Conservation (phyloP, 1,140 invertebrate species). For the Scaptomyza pallida region DNA sequence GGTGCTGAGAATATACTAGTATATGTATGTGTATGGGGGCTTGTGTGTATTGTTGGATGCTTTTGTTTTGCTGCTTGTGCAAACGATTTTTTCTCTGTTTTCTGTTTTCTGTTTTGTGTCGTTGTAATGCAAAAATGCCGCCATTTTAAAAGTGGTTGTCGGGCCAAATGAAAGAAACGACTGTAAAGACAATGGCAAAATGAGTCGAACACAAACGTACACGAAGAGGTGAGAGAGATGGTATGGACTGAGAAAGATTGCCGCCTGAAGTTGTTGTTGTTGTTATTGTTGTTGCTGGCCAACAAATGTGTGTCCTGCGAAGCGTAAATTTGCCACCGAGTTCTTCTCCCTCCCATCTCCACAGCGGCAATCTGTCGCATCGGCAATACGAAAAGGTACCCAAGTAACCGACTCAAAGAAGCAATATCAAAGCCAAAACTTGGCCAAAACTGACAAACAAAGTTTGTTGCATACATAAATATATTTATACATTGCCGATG, state of each 20-base stretch:
- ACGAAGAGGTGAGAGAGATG: background rate
- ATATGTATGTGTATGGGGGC: slow-evolving; percentile 3
- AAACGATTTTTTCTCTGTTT: slow-evolving; percentile 51
- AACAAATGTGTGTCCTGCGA: slow-evolving; percentile 3
- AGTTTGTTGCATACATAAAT: background rate
- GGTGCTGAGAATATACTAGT: slow-evolving; percentile 7
- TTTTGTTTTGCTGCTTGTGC: slow-evolving; percentile 71
- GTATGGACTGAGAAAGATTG: background rate
- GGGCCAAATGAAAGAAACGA: slow-evolving; percentile 19
- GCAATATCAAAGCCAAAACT: slow-evolving; percentile 9
- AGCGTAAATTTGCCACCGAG: slow-evolving; percentile 34
- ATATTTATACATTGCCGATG: background rate
- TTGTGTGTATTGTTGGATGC: slow-evolving; percentile 56
- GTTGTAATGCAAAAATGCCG: slow-evolving; percentile 69
- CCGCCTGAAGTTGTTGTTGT: background rate
- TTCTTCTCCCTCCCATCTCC: background rate
- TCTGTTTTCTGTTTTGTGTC: background rate
- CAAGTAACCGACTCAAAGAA: background rate
- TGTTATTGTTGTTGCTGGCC: background rate
- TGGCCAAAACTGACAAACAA: background rate
- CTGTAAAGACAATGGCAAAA: slow-evolving; percentile 46
- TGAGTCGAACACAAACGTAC: slow-evolving; percentile 15
- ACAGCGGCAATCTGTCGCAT: slow-evolving; percentile 5
- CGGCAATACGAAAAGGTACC: background rate
- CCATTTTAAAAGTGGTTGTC: slow-evolving; percentile 64